These are phyloP conservation scores for Seira sanloemensis DNA, from an alignment of 2,888 invertebrate genomes.

Conservation along the genomic window DNA sequence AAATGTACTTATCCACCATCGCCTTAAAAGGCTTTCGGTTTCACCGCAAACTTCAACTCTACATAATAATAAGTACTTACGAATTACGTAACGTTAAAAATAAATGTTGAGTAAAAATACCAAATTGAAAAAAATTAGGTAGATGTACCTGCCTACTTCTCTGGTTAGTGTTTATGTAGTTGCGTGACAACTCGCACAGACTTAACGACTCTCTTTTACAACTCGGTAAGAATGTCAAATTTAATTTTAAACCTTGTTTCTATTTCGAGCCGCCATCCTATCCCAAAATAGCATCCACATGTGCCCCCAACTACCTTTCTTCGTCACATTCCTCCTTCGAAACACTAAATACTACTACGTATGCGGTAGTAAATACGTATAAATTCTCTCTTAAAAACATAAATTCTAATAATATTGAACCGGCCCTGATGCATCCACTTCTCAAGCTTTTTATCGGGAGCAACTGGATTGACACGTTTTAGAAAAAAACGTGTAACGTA, in stretches of 20 bases:
- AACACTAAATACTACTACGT: no score
- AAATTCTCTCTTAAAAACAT: no score
- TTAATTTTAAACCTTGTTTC: background rate
- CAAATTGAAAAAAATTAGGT: no score
- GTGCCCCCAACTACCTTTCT: background rate
- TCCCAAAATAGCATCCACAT: background rate
- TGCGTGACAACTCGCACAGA: background rate
- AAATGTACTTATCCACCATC: no score
- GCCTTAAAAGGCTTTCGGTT: no score
- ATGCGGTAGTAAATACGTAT: no score
- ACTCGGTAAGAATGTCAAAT: background rate
- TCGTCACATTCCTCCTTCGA: background rate
- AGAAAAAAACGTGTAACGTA: background rate
- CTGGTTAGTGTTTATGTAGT: background rate
- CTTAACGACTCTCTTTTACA: constrained; percentile 7
- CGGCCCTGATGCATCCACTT: background rate
- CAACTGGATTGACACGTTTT: constrained; percentile 1
- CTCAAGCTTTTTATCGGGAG: background rate
- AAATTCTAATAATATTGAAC: background rate
- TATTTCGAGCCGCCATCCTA: background rate
- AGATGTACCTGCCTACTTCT: no score
- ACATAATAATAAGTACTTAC: no score
- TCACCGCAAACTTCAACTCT: no score
- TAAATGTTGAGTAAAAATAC: no score
- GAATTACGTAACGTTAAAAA: no score